Evolutionary conservation across 2,888 invertebrate species (phyloP), one percentile per base, ranked within the genome.

Genomic region (Brachyopa scutellaris): DNA sequence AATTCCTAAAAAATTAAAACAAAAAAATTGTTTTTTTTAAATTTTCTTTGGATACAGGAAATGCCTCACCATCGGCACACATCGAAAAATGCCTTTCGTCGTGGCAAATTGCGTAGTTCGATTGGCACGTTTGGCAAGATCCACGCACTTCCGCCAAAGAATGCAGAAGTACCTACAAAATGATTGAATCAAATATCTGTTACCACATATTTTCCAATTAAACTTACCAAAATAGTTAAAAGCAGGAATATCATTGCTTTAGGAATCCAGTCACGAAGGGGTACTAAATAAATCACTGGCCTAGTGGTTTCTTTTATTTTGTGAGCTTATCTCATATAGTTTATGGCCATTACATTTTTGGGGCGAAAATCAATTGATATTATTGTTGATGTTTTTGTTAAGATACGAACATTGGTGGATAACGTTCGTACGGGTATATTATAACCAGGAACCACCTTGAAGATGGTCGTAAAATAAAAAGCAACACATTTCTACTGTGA

Each of bases 91-190:
- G 76, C 7, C 31, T 69, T 42, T 85, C 85, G 66, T 85, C 79
- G 23, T 84, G 7, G 40, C 86, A 86, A 15, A 83, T 80, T 17
- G 84, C 70, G 11, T 61, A 70, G 42, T 84, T 86, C 5, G 57
- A 5, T 36, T 86, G 77, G 31, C 86, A 86, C 15, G 49, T 31
- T 47, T 84, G 77, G 21, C 86, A 86, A 5, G 7, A 29, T 8
- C 73, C 42, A 8, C 19, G 9, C 1, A 49, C 36, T 19, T 38
- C n/a, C 8, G 21, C n/a, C 5, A 45, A 33, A 7, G 6, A 21
- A n/a, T 9, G 40, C 1, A 74, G 26, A 2, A 66, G 31, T 17
- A 42, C 51, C 80, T 80, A 33, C 1, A 15, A 21, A 13, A 8
- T 2, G 2, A 29, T 40, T 2, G 4, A 9, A 2, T 67, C 7